Conservation (phyloP, 2,797 vertebrate genomes). For the Tragopan temminckii region DNA sequence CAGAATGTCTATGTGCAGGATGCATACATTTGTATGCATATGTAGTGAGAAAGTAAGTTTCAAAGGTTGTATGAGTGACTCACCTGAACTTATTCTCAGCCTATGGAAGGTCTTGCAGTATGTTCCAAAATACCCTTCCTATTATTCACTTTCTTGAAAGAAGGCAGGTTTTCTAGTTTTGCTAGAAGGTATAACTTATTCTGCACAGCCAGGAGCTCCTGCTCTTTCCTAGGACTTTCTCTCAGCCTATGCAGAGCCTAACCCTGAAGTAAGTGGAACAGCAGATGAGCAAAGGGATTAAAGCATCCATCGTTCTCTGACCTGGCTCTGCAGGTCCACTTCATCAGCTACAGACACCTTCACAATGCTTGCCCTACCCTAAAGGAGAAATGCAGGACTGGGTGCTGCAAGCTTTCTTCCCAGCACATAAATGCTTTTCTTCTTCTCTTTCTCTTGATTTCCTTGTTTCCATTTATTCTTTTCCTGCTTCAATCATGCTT, state of each 20-base stretch:
- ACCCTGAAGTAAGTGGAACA: neutral
- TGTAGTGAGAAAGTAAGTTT: accelerated
- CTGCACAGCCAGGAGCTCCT: neutral
- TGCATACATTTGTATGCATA: accelerated
- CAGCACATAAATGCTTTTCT: neutral
- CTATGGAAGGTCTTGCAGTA: too few species aligned
- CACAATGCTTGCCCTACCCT: accelerated
- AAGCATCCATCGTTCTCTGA: neutral
- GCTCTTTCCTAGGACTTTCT: neutral
- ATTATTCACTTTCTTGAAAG: neutral
- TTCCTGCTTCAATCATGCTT: neutral
- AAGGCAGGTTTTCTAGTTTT: neutral
- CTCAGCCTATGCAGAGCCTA: neutral
- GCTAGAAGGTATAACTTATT: neutral
- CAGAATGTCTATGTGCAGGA: neutral
- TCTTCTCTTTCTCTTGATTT: neutral
- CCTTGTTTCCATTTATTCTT: neutral
- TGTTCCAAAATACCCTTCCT: neutral
- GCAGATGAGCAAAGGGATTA: neutral
- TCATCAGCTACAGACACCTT: neutral
- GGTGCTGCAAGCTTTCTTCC: neutral
- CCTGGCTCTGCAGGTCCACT: neutral
- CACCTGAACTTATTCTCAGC: neutral
- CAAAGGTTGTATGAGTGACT: neutral
- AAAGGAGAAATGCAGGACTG: neutral